Base-by-base conservation (phyloP, 2,888 invertebrate genomes). In the Lycaena phlaeas region DNA sequence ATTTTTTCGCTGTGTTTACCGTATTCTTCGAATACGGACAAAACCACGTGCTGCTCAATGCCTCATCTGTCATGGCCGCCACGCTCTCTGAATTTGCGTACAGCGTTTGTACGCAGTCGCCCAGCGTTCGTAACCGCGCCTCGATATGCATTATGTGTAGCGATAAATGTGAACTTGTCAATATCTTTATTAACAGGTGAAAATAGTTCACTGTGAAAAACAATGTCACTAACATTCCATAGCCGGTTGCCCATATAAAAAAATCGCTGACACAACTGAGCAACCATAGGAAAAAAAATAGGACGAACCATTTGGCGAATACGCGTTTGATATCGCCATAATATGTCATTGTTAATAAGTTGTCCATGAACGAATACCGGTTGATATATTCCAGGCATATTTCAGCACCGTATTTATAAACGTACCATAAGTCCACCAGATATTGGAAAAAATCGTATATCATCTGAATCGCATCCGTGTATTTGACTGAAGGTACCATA, bases 171-270 rank as follows among this genome's bases (percentile, higher is more conserved):
- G 78, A 42, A 3, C 58, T 68, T 1, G 69, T 71, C 1, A 75
- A 44, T 12, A 76, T 71, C 61, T 77, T 79, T 25, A 75, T 62
- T n/a, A 68, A 54, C 12, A 74, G 45, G 52, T 61, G 76, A 2
- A 73, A 14, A 44, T 75, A 76, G 3, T 63, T 41, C 5, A 64
- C 14, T 1, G 61, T 52, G 47, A 63, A 72, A 1, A 57, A 27
- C 0, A 54, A 14, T 1, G 78, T 60, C 5, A 45, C 44, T 3
- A 49, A 15, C 48, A 56, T 57, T 15, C 67, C 73, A 29, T 56
- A 68, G 15, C 50, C 58, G 1, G 64, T 2, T 3, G 41, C 38
- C 78, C 78, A 78, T 1, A 68, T 63, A 11, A 41, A 44, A 26
- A 58, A 67, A 48, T 79, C 79, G 9, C 55, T 54, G 2, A 46